phyloP scores from a whole-genome alignment of 2,797 vertebrate genomes.

The Eulemur coronatus region DNA sequence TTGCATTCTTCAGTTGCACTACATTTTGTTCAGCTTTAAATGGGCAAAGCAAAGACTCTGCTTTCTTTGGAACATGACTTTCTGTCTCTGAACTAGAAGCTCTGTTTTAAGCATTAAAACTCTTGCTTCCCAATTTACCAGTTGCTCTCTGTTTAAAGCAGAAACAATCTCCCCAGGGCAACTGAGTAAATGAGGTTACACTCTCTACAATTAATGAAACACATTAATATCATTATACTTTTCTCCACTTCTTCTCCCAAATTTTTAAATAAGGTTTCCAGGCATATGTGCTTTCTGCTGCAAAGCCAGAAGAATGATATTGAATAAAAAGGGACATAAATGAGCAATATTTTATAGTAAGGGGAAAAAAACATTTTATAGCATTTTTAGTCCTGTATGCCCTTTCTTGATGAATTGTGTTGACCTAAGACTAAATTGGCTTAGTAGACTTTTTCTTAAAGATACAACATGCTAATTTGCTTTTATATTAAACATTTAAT shows the following conservation, averaged over 20 bases:
- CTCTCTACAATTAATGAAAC: slow-evolving; percentile 78
- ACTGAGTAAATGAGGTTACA: slow-evolving; percentile 59
- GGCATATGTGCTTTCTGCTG: slow-evolving; percentile 23
- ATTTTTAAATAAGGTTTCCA: slow-evolving; percentile 75
- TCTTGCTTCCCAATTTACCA: slow-evolving; percentile 43
- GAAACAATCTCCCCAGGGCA: slow-evolving; percentile 41
- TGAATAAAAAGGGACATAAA: slow-evolving; percentile 40
- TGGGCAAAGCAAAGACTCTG: slow-evolving; percentile 22
- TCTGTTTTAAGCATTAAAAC: slow-evolving; percentile 68
- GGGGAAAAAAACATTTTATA: background rate
- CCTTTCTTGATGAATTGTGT: slow-evolving; percentile 66
- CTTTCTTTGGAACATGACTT: slow-evolving; percentile 58
- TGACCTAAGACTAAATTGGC: slow-evolving; percentile 68
- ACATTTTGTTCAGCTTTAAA: slow-evolving; percentile 35
- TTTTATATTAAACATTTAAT: slow-evolving; percentile 77
- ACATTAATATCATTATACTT: slow-evolving; percentile 75
- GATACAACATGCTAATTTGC: slow-evolving; percentile 57
- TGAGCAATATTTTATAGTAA: slow-evolving; percentile 33
- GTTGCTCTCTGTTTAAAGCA: slow-evolving; percentile 25
- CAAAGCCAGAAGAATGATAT: slow-evolving; percentile 16
- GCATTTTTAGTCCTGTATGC: slow-evolving; percentile 23
- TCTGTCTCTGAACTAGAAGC: slow-evolving; percentile 26
- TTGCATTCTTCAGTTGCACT: background rate
- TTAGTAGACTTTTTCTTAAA: slow-evolving; percentile 67
- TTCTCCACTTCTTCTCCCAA: slow-evolving; percentile 49